Percentiles rank a stretch among this genome's conserved stretches.
phyloP scores from a whole-genome alignment of 2,113 vertebrate genomes.

The Hemibagrus wyckioides region DNA sequence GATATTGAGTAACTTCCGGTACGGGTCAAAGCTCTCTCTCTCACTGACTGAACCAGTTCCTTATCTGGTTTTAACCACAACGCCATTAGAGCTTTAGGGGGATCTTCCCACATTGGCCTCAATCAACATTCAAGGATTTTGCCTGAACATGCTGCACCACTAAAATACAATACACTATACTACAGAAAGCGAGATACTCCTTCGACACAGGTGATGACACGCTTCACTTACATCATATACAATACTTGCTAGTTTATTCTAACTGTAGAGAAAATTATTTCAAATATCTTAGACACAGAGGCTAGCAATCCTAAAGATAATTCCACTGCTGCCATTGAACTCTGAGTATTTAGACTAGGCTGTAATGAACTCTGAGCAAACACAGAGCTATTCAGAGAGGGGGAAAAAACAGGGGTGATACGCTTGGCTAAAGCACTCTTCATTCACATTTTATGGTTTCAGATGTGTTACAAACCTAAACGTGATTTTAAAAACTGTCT shows the following conservation, averaged over 20 bases:
- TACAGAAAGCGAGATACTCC: background rate
- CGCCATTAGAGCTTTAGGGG: constrained; percentile 31
- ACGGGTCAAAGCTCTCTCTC: constrained; percentile 26
- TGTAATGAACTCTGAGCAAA: background rate
- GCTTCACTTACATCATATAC: background rate
- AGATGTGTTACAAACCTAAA: background rate
- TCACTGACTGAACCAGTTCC: constrained; percentile 51
- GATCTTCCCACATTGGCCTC: constrained; percentile 37
- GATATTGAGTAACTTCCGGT: constrained; percentile 47
- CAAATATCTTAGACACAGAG: background rate
- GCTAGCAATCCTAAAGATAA: background rate
- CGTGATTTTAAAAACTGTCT: background rate
- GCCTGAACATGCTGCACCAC: constrained; percentile 15
- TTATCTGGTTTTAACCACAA: constrained; percentile 26
- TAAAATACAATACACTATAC: background rate
- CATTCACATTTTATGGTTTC: background rate
- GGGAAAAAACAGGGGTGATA: background rate
- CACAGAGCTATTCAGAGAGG: background rate
- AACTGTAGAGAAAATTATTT: background rate
- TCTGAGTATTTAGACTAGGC: background rate
- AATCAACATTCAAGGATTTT: constrained; percentile 36
- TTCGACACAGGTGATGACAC: background rate
- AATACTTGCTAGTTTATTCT: background rate
- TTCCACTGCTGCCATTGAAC: constrained; percentile 1
- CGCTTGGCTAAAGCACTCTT: background rate